These are phyloP conservation scores for Manis javanica DNA, from an alignment of 2,797 vertebrate species.

Conservation along the genomic window DNA sequence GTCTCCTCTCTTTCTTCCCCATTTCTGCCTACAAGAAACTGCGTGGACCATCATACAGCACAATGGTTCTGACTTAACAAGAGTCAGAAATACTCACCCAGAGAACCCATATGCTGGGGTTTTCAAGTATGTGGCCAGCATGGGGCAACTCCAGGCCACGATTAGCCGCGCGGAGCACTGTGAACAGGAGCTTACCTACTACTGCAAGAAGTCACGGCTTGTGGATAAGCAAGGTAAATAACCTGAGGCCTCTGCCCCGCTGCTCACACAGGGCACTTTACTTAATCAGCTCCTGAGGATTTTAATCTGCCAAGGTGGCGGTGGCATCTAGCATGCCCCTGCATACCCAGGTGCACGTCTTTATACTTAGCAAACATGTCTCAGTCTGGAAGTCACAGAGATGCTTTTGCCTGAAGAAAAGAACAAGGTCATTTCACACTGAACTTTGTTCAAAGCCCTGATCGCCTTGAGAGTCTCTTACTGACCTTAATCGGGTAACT, in stretches of 20 bases:
- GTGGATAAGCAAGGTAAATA: slow-evolving; percentile 90
- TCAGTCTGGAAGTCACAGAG: slow-evolving; percentile 39
- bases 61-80: slow-evolving; percentile 93
- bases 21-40: slow-evolving; percentile 89
- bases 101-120: slow-evolving; percentile 87
- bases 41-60: slow-evolving; percentile 95
- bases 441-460: slow-evolving; percentile 55
- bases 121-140: slow-evolving; percentile 92
- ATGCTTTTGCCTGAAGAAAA: slow-evolving; percentile 55
- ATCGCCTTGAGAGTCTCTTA: neutral
- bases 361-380: neutral
- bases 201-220: slow-evolving; percentile 95
- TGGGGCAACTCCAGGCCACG: slow-evolving; percentile 91
- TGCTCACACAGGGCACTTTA: rapidly evolving
- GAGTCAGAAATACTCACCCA: slow-evolving; percentile 87
- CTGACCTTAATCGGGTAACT: neutral
- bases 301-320: neutral
- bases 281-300: neutral
- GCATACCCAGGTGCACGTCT: neutral
- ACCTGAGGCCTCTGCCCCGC: neutral
- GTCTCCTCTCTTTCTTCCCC: slow-evolving; percentile 79
- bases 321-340: neutral
- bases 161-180: slow-evolving; percentile 93
- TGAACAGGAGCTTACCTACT: slow-evolving; percentile 94
- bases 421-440: slow-evolving; percentile 50